phyloP scores from a whole-genome alignment of 2,888 invertebrate species.

The Zele albiditarsus region DNA sequence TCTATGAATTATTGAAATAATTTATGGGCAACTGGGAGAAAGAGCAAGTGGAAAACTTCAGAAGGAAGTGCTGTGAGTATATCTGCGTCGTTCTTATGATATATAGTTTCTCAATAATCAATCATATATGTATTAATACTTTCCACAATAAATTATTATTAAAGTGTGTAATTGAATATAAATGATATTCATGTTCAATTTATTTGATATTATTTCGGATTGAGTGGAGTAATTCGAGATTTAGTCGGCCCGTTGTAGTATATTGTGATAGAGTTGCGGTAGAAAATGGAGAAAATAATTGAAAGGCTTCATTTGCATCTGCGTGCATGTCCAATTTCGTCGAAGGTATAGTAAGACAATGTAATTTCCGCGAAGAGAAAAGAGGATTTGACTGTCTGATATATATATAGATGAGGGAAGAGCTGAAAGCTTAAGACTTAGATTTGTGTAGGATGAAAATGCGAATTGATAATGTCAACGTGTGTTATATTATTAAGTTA shows the following conservation, averaged over 20 bases:
- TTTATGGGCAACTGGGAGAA: neutral
- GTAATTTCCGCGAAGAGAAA: neutral
- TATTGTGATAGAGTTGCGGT: neutral
- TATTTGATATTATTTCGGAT: neutral
- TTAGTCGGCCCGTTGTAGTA: neutral
- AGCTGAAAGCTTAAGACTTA: neutral
- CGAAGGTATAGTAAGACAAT: neutral
- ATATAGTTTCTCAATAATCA: no score
- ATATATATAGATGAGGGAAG: neutral
- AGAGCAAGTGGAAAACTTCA: neutral
- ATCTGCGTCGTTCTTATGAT: no score
- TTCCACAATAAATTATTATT: neutral
- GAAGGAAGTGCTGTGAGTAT: no score
- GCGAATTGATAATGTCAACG: neutral
- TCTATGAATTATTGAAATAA: conserved; percentile 54
- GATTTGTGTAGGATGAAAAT: neutral
- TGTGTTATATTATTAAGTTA: neutral
- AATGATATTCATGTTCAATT: neutral
- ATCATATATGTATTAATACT: no score
- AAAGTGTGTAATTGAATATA: neutral
- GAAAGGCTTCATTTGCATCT: neutral
- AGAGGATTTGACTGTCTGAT: neutral
- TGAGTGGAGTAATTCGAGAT: neutral
- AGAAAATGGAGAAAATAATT: neutral
- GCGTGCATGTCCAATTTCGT: neutral